Evolutionary conservation across 2,797 vertebrate genomes (phyloP).

Genomic region (Epinephelus awoara): DNA sequence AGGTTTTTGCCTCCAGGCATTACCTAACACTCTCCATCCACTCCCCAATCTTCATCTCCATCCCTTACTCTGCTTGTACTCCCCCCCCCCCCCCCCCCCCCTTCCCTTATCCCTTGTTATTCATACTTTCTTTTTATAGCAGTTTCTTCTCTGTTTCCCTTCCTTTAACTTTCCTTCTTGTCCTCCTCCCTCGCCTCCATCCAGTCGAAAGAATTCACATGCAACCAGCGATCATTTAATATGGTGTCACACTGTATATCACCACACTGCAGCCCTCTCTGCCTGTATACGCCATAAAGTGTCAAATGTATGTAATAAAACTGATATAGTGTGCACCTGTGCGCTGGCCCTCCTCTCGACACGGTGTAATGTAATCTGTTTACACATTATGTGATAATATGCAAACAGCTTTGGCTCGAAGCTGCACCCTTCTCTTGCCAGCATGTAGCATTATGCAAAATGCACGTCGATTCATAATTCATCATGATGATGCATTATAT

Average conservation of each 20-base stretch:
- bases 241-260: constrained; percentile 33
- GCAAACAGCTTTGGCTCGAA: constrained; percentile 62
- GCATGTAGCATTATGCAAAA: constrained; percentile 70
- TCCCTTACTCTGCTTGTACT: constrained; percentile 7
- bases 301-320: constrained; percentile 61
- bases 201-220: constrained; percentile 22
- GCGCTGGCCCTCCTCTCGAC: constrained; percentile 37
- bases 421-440: constrained; percentile 53
- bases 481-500: constrained; percentile 63
- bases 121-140: constrained; percentile 3
- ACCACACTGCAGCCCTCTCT: constrained; percentile 26
- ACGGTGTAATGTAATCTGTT: constrained; percentile 63
- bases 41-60: constrained; percentile 21
- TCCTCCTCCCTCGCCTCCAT: neutral
- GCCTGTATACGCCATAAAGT: constrained; percentile 37
- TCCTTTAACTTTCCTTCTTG: too few species aligned
- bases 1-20: constrained; percentile 54
- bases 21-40: constrained; percentile 46
- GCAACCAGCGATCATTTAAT: constrained; percentile 44
- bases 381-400: constrained; percentile 63
- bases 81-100: constrained; percentile 3
- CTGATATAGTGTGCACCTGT: constrained; percentile 56
- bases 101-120: constrained; percentile 11
- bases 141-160: neutral
- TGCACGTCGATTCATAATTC: constrained; percentile 64